Evolutionary conservation across 2,797 vertebrate genomes (phyloP).

Genomic region (Momotus momota): DNA sequence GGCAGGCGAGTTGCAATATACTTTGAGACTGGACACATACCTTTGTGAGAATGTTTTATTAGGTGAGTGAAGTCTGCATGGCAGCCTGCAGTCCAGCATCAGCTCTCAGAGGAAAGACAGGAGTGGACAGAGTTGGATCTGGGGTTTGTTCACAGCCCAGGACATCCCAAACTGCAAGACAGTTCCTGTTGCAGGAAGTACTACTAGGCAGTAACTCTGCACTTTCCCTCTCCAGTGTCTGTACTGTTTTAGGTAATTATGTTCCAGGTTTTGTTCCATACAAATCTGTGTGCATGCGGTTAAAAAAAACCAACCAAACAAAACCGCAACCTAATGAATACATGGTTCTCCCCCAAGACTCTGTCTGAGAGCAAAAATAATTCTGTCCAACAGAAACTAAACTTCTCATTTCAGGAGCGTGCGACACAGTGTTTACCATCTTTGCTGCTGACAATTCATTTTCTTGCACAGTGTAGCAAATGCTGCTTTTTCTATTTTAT

Average conservation of each 20-base stretch:
- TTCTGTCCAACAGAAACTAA: not conserved
- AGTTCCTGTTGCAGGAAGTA: too few relatives aligned
- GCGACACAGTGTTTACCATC: not conserved
- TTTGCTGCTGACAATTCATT: not conserved
- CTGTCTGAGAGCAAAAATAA: not conserved
- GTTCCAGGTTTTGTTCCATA: not conserved
- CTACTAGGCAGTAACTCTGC: not conserved
- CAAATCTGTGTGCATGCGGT: not conserved
- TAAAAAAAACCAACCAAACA: not conserved
- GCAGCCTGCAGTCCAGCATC: not conserved
- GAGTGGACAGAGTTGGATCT: not conserved
- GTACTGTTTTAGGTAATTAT: not conserved
- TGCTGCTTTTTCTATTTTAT: not conserved
- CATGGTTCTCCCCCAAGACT: not conserved
- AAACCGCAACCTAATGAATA: not conserved
- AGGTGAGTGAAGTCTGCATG: not conserved
- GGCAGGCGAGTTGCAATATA: not conserved
- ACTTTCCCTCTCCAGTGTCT: not conserved
- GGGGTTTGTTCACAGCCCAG: not conserved
- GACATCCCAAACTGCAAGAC: accelerated
- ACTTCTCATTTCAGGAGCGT: not conserved
- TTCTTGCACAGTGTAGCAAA: not conserved
- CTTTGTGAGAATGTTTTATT: not conserved
- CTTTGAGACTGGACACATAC: not conserved
- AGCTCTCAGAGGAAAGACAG: not conserved